Percentiles rank a stretch among this genome's conserved stretches.
Evolutionary conservation across 92 coral and sea anemone species (phyloP).

Genomic region (Heliopora coerulea): DNA sequence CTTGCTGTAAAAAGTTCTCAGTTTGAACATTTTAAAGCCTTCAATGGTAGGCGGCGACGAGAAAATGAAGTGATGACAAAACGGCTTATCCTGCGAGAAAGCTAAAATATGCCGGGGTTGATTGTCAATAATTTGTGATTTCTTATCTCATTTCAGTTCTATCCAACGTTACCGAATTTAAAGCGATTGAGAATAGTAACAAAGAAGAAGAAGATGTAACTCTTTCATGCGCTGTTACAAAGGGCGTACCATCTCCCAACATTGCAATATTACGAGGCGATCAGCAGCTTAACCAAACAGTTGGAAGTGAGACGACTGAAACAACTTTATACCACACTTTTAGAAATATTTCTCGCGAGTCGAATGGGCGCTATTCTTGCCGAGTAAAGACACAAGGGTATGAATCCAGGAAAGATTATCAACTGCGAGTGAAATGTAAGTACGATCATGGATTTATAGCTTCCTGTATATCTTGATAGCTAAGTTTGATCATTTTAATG

Average conservation of each 20-base stretch:
- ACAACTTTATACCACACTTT: constrained; percentile 14
- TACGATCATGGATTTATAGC: not conserved
- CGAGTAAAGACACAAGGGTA: constrained; percentile 12
- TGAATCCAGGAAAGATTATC: not conserved
- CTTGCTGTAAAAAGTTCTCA: too few relatives aligned
- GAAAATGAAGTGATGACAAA: too few relatives aligned
- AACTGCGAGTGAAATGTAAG: constrained; percentile 25
- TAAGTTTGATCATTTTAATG: not conserved
- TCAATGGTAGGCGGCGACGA: too few relatives aligned
- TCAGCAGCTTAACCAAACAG: not conserved
- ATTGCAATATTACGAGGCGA: not conserved
- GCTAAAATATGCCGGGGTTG: too few relatives aligned
- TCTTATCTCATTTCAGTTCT: constrained; percentile 17
- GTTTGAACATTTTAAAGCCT: too few relatives aligned
- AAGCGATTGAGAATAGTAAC: not conserved
- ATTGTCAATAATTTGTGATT: too few relatives aligned
- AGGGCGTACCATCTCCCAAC: constrained; percentile 10
- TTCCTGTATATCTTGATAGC: not conserved
- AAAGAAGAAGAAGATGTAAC: constrained; percentile 12
- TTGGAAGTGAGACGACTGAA: not conserved
- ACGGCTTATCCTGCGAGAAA: too few relatives aligned
- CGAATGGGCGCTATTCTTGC: constrained; percentile 14
- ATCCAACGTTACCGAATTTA: constrained; percentile 28
- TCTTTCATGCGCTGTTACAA: constrained; percentile 25
- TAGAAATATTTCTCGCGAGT: not conserved